Percentiles rank a stretch among this genome's conserved stretches.
Conservation (phyloP, 2,888 invertebrate species). For the Nymphalis c-album region DNA sequence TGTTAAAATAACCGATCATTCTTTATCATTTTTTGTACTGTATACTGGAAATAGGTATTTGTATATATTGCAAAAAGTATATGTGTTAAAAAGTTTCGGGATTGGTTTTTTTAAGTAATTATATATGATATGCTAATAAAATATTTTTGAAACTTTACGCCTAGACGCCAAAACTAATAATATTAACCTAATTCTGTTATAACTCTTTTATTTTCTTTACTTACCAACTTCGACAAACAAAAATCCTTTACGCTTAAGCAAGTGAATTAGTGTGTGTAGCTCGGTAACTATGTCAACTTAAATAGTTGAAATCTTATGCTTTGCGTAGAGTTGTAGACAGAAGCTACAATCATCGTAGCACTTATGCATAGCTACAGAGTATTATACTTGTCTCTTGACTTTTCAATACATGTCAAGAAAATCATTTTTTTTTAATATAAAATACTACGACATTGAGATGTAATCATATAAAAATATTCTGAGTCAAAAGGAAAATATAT, state of each 20-base stretch:
- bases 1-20: slow-evolving; percentile 20
- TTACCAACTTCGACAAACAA: too few species aligned
- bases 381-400: background rate
- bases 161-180: too few species aligned
- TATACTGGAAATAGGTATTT: too few species aligned
- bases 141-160: too few species aligned
- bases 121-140: too few species aligned
- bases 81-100: background rate
- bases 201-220: too few species aligned
- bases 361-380: slow-evolving; percentile 20
- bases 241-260: too few species aligned
- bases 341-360: slow-evolving; percentile 24
- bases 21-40: background rate
- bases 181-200: too few species aligned
- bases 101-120: too few species aligned
- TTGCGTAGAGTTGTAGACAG: slow-evolving; percentile 22
- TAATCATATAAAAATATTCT: too few species aligned
- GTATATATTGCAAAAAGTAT: background rate
- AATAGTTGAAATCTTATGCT: background rate
- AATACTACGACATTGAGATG: too few species aligned
- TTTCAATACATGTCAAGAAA: background rate
- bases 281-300: background rate
- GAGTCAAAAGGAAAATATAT: background rate
- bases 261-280: background rate
- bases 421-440: too few species aligned